A percentile compares a stretch with the other conserved stretches of the same genome.
These are phyloP conservation scores for Acromyrmex heyeri DNA, from an alignment of 1,140 invertebrate genomes.

Conservation along the genomic window DNA sequence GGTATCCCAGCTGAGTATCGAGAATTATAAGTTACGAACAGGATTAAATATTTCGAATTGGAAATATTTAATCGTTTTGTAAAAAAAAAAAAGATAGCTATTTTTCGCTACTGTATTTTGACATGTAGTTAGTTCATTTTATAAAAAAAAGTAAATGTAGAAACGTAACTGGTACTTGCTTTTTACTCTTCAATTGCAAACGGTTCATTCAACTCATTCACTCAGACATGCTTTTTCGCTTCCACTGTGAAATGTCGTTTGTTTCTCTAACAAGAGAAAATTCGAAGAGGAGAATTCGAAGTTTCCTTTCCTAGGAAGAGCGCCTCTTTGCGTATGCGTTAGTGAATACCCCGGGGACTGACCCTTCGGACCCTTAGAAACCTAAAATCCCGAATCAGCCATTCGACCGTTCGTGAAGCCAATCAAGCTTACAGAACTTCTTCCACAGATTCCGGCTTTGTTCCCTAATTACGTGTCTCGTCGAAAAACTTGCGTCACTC, in stretches of 20 bases:
- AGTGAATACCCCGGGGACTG: slow-evolving; percentile 29
- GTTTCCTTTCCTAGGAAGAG: slow-evolving; percentile 42
- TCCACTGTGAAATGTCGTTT: slow-evolving; percentile 9
- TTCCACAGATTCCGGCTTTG: slow-evolving; percentile 27
- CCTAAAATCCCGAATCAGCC: slow-evolving; percentile 18
- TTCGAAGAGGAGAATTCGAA: slow-evolving; percentile 20
- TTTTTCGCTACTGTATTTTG: not conserved
- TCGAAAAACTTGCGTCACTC: slow-evolving; percentile 1
- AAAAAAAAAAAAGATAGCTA: not conserved
- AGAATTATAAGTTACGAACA: not conserved
- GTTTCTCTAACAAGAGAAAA: slow-evolving; percentile 35
- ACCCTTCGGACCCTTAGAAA: slow-evolving; percentile 59
- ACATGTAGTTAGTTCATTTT: not conserved
- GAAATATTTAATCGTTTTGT: not conserved
- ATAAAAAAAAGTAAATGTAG: not conserved
- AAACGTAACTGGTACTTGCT: not conserved
- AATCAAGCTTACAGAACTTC: slow-evolving; percentile 49
- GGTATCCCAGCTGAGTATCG: not conserved
- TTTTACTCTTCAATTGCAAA: slow-evolving; percentile 1
- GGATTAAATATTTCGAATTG: not conserved
- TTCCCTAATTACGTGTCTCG: slow-evolving; percentile 22
- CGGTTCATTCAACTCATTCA: not conserved
- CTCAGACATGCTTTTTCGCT: slow-evolving; percentile 43
- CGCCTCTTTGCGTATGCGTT: slow-evolving; percentile 52
- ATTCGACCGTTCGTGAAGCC: slow-evolving; percentile 35